Base-by-base conservation (phyloP, 37 sponge, comb jelly and placozoan species). In the Chondrosia reniformis region DNA sequence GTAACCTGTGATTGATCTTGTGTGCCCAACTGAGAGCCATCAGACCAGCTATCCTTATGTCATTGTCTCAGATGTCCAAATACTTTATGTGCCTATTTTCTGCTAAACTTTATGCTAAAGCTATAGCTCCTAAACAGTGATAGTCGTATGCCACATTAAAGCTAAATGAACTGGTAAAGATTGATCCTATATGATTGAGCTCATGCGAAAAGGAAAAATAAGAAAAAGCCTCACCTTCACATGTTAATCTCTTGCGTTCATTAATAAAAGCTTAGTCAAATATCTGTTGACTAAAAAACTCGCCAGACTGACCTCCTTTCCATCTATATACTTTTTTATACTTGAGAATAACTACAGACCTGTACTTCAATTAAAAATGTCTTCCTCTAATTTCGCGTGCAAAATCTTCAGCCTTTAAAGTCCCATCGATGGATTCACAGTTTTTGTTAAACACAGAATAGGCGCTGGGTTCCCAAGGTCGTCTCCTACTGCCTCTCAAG, bases 391-490 rank as follows among this genome's bases (percentile, higher is more conserved):
- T 40, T 64, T 97, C 98, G 55, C 81, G 86, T 33, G 93, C 98
- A 84, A 94, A 97, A 76, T 97, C 95, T 75, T 97, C 95, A 17
- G 92, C 96, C 17, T 92, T 85, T 31, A 97, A 79, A 0, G 95
- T 91, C 28, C 98, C 98, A 79, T 97, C 98, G 30, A 97, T 88
- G 59, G 73, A 66, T 77, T 97, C 86, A 80, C 69, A 87, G 52
- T 89, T 83, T 41, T 89, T 77, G 72, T 97, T 97, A 79, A 94
- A 97, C 37, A 97, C 98, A 15, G 95, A 94, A 65, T 97, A 97
- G 24, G 98, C 95, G 80, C 98, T 97, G 4, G 79, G 80, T 42
- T 91, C 90, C 21, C 85, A 32, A 13, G 88, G 74, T 46, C 95
- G 78, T 46, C 64, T 44, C 22, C 78, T 59, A 52, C 85, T 84